phyloP scores from a whole-genome alignment of 2,797 vertebrate genomes.

The Mormyrus hasselquistii region DNA sequence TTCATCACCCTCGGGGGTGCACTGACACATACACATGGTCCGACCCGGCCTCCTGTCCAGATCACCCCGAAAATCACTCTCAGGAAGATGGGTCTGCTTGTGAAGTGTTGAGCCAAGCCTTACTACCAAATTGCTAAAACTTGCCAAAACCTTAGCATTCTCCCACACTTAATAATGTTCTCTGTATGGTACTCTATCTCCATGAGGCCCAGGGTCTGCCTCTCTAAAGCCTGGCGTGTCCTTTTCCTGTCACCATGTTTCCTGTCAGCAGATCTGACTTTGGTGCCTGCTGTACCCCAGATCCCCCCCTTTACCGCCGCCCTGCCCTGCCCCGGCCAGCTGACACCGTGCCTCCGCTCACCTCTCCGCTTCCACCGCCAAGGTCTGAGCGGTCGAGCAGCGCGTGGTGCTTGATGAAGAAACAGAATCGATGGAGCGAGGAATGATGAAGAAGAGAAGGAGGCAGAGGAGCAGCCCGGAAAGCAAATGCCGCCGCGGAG shows the following conservation, averaged over 20 bases:
- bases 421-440: conserved; percentile 80
- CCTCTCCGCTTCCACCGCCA: conserved; percentile 56
- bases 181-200: neutral
- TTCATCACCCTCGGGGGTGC: conserved; percentile 39
- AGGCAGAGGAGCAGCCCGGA: conserved; percentile 50
- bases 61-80: neutral
- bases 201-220: neutral
- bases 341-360: conserved; percentile 62
- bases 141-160: neutral
- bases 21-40: conserved; percentile 4
- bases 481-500: conserved; percentile 47
- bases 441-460: conserved; percentile 83
- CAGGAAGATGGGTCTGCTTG: neutral
- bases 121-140: neutral
- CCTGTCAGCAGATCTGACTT: conserved; percentile 54
- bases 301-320: conserved; percentile 35
- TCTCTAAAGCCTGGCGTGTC: conserved; percentile 29
- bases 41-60: neutral
- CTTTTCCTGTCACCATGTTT: conserved; percentile 28
- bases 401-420: conserved; percentile 66
- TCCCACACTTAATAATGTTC: neutral
- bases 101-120: neutral
- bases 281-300: conserved; percentile 29
- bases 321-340: conserved; percentile 54
- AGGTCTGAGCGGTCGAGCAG: conserved; percentile 52